Percentiles rank a stretch among this genome's conserved stretches.
phyloP scores from a whole-genome alignment of 2,797 vertebrate genomes.

The Dicrostonyx torquatus region DNA sequence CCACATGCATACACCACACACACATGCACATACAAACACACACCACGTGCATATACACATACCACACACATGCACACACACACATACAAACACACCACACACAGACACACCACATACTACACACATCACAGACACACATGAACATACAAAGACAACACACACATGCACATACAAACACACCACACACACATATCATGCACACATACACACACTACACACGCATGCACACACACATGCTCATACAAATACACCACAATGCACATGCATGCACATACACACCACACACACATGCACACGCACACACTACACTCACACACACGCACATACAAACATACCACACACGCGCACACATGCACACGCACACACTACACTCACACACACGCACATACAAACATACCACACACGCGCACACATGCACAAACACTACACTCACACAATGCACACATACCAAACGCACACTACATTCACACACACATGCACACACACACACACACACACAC shows the following conservation, averaged over 20 bases:
- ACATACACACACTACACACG: neutral
- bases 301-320: too few species aligned
- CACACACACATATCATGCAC: neutral
- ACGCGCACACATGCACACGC: neutral
- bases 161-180: neutral
- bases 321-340: too few species aligned
- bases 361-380: neutral
- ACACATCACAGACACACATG: neutral
- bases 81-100: neutral
- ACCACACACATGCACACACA: too few species aligned
- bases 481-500: neutral
- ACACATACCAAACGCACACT: neutral
- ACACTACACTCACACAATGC: neutral
- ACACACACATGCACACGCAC: neutral
- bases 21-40: too few species aligned
- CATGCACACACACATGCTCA: neutral
- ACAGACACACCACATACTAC: slow-evolving; percentile 32
- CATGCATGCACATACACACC: neutral
- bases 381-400: neutral
- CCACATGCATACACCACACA: neutral
- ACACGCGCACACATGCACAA: too few species aligned
- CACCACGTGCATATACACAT: neutral
- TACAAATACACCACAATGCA: too few species aligned
- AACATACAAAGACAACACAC: slow-evolving; percentile 30
- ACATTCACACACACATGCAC: neutral